Conservation (phyloP, 1,140 invertebrate species). For the Yoshiicerus persimilis region DNA sequence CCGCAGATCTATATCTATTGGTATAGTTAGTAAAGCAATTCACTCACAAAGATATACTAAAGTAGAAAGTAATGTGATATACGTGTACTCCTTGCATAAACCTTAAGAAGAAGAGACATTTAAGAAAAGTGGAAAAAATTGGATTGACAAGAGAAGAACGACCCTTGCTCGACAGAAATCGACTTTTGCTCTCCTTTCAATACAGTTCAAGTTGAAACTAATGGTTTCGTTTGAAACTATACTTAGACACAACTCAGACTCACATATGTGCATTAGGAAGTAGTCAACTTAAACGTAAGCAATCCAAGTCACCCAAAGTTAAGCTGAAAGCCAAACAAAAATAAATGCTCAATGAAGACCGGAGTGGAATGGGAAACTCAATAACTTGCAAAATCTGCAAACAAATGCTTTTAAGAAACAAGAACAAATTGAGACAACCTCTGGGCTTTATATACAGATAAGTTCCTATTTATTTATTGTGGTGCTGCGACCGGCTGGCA, state of each 20-base stretch:
- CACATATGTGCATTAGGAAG: too few species aligned
- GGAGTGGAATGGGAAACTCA: neutral
- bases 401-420: neutral
- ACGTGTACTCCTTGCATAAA: neutral
- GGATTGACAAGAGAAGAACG: neutral
- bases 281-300: neutral
- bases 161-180: neutral
- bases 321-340: neutral
- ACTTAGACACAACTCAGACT: neutral
- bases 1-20: too few species aligned
- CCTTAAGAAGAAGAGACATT: neutral
- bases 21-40: too few species aligned
- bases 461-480: neutral
- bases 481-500: too few species aligned
- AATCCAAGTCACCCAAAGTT: neutral
- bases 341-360: neutral
- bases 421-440: constrained; percentile 3
- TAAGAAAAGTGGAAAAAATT: neutral
- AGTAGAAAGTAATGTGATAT: neutral
- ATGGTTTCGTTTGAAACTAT: neutral
- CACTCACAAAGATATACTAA: too few species aligned
- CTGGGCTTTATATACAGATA: neutral
- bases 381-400: neutral
- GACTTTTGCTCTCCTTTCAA: neutral
- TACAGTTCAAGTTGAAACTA: neutral